These are phyloP conservation scores for Pangasianodon gigas DNA, from an alignment of 2,113 vertebrate genomes.

Conservation along the genomic window DNA sequence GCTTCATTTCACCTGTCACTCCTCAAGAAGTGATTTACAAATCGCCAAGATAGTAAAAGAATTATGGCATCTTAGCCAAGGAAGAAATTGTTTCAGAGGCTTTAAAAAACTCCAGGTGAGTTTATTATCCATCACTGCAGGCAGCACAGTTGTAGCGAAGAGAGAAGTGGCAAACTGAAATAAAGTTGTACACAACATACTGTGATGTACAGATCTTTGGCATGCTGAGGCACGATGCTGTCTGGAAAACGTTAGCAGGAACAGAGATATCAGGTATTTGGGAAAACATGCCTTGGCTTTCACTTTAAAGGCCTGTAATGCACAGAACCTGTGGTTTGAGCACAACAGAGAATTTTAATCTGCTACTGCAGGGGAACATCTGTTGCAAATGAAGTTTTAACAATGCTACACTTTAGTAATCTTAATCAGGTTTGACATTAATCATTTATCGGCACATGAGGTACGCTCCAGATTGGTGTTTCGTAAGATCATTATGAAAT, in stretches of 20 bases:
- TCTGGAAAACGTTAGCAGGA: constrained; percentile 20
- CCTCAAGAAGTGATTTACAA: neutral
- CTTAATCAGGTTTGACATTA: neutral
- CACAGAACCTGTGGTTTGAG: neutral
- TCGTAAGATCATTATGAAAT: neutral
- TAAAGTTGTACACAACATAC: neutral
- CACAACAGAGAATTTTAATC: neutral
- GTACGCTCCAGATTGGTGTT: neutral
- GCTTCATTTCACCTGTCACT: neutral
- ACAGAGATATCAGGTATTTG: neutral
- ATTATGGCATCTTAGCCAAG: neutral
- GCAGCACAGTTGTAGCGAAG: neutral
- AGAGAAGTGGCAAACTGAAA: neutral
- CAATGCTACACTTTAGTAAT: neutral
- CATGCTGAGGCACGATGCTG: neutral
- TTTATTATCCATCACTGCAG: neutral
- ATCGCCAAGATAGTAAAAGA: neutral
- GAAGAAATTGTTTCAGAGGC: neutral
- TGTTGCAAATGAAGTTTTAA: neutral
- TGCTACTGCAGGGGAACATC: neutral
- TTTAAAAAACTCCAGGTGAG: constrained; percentile 13
- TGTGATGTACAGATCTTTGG: neutral
- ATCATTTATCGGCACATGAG: neutral
- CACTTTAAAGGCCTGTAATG: neutral
- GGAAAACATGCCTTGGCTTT: neutral